Conservation (phyloP, 2,888 invertebrate species). For the Ecdyonurus torrentis region DNA sequence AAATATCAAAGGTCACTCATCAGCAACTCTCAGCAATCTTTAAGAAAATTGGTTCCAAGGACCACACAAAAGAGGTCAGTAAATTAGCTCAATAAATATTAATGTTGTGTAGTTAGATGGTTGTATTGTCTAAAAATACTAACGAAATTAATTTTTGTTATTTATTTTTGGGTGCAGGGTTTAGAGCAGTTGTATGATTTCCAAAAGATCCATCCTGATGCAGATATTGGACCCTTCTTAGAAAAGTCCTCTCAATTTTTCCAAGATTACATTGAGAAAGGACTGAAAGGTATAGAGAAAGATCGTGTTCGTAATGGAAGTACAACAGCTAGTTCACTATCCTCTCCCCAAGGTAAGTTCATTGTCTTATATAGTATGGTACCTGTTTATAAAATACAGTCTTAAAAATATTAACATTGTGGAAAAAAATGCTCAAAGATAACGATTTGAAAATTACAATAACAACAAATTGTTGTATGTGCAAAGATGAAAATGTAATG, state of each 20-base stretch:
- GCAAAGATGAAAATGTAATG: too few relatives aligned
- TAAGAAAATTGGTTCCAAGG: slow-evolving; percentile 77
- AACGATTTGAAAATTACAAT: too few relatives aligned
- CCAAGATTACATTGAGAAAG: slow-evolving; percentile 69
- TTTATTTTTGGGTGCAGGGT: slow-evolving; percentile 36
- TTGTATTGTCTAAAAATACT: background rate
- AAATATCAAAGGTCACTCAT: slow-evolving; percentile 62
- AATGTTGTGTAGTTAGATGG: too few relatives aligned
- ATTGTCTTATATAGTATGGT: too few relatives aligned
- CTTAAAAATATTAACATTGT: too few relatives aligned
- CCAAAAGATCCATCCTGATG: slow-evolving; percentile 61
- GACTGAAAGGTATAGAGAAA: slow-evolving; percentile 43
- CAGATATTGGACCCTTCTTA: slow-evolving; percentile 70
- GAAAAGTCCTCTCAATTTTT: slow-evolving; percentile 70
- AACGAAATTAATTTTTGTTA: background rate
- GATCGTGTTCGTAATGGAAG: slow-evolving; percentile 20
- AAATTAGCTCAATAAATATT: slow-evolving; percentile 6
- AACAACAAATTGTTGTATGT: too few relatives aligned
- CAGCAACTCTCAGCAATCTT: slow-evolving; percentile 78
- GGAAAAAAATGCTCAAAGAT: too few relatives aligned
- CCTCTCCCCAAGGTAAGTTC: background rate
- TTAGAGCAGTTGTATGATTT: slow-evolving; percentile 65
- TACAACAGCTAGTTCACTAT: background rate
- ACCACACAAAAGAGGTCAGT: slow-evolving; percentile 47
- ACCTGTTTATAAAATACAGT: too few relatives aligned